phyloP scores from a whole-genome alignment of 2,113 vertebrate species.

The Leucopsar rothschildi region DNA sequence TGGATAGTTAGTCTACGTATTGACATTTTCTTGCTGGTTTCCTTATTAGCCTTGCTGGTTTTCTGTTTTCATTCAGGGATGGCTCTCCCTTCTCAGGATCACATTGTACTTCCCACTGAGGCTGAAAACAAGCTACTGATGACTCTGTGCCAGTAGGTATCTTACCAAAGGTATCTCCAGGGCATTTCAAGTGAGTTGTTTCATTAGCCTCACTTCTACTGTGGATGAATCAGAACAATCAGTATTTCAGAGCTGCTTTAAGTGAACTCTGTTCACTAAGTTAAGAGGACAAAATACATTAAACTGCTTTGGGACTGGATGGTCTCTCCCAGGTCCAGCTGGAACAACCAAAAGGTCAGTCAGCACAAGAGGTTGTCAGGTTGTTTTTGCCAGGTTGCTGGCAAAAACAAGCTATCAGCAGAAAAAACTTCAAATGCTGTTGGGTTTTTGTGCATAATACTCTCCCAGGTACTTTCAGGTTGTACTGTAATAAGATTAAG shows the following conservation, averaged over 20 bases:
- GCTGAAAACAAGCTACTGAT: neutral
- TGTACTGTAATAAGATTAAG: neutral
- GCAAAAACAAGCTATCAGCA: neutral
- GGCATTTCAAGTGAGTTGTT: neutral
- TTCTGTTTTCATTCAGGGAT: neutral
- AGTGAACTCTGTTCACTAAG: neutral
- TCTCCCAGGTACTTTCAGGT: neutral
- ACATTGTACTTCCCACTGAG: neutral
- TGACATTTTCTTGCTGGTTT: neutral
- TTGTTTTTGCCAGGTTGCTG: neutral
- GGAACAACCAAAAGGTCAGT: fast-evolving
- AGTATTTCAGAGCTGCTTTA: neutral
- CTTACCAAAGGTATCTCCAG: neutral
- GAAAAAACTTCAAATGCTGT: neutral
- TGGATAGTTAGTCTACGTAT: neutral
- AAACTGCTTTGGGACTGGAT: neutral
- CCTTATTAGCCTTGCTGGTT: neutral
- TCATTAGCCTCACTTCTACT: neutral
- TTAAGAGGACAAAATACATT: neutral
- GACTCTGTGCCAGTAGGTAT: neutral
- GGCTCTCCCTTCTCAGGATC: neutral
- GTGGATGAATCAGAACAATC: neutral
- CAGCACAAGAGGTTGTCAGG: neutral
- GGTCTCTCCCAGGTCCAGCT: neutral
- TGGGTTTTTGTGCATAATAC: neutral